Evolutionary conservation across 2,113 vertebrate genomes (phyloP).

Genomic region (Tychaedon coryphoeus): DNA sequence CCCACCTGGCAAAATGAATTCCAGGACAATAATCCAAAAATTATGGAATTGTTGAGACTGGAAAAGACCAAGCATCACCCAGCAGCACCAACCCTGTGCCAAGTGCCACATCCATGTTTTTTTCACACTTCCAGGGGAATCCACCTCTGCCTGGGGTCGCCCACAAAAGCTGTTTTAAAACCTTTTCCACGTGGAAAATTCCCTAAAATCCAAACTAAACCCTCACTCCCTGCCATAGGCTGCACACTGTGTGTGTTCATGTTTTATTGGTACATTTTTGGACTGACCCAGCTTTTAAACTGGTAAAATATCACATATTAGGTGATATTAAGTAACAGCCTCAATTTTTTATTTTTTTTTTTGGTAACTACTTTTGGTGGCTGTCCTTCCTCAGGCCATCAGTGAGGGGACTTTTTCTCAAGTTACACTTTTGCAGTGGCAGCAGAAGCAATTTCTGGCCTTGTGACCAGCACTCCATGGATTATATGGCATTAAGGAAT

Average conservation of each 20-base stretch:
- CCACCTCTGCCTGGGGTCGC: rapidly evolving
- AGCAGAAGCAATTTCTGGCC: neutral
- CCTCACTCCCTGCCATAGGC: neutral
- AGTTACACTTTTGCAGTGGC: neutral
- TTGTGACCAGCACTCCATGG: neutral
- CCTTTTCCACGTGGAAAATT: neutral
- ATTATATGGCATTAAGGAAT: neutral
- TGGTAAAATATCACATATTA: neutral
- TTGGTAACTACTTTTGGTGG: neutral
- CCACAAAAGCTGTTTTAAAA: neutral
- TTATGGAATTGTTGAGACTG: neutral
- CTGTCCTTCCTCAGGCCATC: neutral
- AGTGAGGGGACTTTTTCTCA: neutral
- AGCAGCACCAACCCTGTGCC: neutral
- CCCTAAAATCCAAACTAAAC: neutral
- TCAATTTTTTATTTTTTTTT: neutral
- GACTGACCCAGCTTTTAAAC: neutral
- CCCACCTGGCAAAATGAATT: neutral
- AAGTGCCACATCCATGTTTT: neutral
- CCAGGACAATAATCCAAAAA: neutral
- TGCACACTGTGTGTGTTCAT: rapidly evolving
- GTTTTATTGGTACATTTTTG: rapidly evolving
- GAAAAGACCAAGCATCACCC: neutral
- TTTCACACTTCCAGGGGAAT: neutral
- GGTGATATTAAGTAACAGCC: neutral